These are phyloP conservation scores for Dinothrombium tinctorium DNA, from an alignment of 1,140 invertebrate genomes.

Conservation along the genomic window DNA sequence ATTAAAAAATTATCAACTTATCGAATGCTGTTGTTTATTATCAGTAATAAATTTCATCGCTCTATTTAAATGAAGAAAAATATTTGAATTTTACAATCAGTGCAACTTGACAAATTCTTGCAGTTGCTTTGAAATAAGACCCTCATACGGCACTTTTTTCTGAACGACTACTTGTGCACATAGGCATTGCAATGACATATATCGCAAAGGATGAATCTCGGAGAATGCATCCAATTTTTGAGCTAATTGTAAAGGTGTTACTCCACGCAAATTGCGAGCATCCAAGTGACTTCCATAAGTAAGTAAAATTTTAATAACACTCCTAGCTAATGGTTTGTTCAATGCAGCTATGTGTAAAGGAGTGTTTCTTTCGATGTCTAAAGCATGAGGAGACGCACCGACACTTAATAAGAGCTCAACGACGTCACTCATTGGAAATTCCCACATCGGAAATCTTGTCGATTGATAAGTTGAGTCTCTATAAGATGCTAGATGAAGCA, in stretches of 20 bases:
- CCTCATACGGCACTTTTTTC: slow-evolving; percentile 32
- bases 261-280: slow-evolving; percentile 47
- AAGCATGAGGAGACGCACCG: slow-evolving; percentile 49
- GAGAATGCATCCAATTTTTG: slow-evolving; percentile 24
- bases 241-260: slow-evolving; percentile 43
- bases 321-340: slow-evolving; percentile 24
- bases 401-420: slow-evolving; percentile 50
- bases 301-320: slow-evolving; percentile 41
- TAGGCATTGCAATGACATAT: slow-evolving; percentile 50
- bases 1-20: too few species aligned
- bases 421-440: slow-evolving; percentile 45
- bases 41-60: too few species aligned
- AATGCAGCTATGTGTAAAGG: slow-evolving; percentile 48
- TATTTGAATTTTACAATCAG: too few species aligned
- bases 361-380: slow-evolving; percentile 43
- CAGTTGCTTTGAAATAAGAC: slow-evolving; percentile 27
- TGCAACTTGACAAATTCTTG: slow-evolving; percentile 13
- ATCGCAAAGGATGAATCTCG: slow-evolving; percentile 48
- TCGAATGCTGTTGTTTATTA: too few species aligned
- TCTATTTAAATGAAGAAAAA: too few species aligned
- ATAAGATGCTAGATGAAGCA: slow-evolving; percentile 56
- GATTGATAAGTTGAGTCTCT: slow-evolving; percentile 24
- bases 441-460: slow-evolving; percentile 41
- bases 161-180: slow-evolving; percentile 46
- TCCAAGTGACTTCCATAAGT: slow-evolving; percentile 61